These are phyloP conservation scores for Fulica atra DNA, from an alignment of 2,113 vertebrate genomes.

Conservation along the genomic window DNA sequence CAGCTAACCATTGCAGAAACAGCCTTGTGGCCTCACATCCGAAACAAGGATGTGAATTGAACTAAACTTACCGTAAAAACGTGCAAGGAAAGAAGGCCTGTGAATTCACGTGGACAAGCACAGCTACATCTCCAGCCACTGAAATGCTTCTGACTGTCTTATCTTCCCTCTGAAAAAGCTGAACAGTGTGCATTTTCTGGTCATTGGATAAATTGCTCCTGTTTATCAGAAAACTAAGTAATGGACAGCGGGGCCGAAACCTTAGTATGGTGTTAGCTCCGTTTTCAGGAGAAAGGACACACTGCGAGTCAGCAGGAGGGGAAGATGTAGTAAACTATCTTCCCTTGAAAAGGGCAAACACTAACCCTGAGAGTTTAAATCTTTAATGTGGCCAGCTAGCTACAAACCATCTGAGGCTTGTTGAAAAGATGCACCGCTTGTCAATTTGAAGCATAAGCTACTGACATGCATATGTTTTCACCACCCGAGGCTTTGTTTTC, in stretches of 20 bases:
- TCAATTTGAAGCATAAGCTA: background rate
- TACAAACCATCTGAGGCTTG: background rate
- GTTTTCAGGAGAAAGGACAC: background rate
- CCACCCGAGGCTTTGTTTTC: background rate
- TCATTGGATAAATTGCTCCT: background rate
- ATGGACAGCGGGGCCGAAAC: background rate
- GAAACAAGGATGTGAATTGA: background rate
- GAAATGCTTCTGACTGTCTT: background rate
- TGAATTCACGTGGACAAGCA: background rate
- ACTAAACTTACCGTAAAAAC: background rate
- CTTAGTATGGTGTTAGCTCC: background rate
- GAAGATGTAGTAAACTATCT: background rate
- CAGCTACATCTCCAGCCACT: background rate
- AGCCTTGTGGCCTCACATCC: background rate
- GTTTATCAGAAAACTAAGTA: background rate
- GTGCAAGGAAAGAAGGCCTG: background rate
- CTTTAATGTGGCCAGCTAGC: background rate
- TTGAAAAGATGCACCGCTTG: background rate
- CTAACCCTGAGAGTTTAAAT: background rate
- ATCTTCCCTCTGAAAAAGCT: background rate
- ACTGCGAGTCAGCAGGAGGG: background rate
- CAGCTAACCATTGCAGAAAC: background rate
- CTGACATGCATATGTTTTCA: background rate
- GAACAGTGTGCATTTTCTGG: background rate
- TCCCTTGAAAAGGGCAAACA: background rate